Evolutionary conservation across 2,888 invertebrate genomes (phyloP).

Genomic region (Campaea margaritaria): DNA sequence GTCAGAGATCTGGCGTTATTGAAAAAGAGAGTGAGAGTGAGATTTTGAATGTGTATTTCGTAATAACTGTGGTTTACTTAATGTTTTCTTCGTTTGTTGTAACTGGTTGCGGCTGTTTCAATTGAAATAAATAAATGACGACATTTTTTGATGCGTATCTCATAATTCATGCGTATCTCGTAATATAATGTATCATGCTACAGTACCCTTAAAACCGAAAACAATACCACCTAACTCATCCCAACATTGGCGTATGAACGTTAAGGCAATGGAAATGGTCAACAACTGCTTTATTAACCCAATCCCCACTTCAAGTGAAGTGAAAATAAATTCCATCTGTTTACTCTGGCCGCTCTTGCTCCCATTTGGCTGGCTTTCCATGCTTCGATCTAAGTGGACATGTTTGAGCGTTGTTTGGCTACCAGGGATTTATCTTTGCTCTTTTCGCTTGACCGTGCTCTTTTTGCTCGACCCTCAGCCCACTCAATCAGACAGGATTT

Average conservation of each 20-base stretch:
- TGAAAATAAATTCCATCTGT: constrained; percentile 72
- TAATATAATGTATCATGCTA: too few relatives aligned
- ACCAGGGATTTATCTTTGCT: constrained; percentile 80
- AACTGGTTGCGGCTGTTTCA: too few relatives aligned
- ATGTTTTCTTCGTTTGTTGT: too few relatives aligned
- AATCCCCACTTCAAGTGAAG: constrained; percentile 41
- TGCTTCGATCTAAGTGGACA: constrained; percentile 77
- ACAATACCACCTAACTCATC: neutral
- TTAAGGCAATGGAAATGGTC: constrained; percentile 12
- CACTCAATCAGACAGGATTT: constrained; percentile 75
- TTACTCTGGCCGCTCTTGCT: constrained; percentile 63
- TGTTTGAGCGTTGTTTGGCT: constrained; percentile 81
- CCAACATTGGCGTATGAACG: neutral
- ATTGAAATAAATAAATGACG: too few relatives aligned
- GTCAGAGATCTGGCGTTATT: too few relatives aligned
- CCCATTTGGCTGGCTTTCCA: constrained; percentile 61
- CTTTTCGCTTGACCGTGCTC: constrained; percentile 79
- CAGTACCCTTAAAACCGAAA: too few relatives aligned
- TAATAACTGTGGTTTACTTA: too few relatives aligned
- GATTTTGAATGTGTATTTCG: too few relatives aligned
- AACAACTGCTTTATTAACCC: constrained; percentile 22
- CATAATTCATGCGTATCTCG: too few relatives aligned
- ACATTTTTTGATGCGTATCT: too few relatives aligned
- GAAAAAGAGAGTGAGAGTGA: too few relatives aligned
- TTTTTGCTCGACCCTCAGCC: constrained; percentile 71